Conservation (phyloP, 2,797 vertebrate species). For the Chrysocyon brachyurus region DNA sequence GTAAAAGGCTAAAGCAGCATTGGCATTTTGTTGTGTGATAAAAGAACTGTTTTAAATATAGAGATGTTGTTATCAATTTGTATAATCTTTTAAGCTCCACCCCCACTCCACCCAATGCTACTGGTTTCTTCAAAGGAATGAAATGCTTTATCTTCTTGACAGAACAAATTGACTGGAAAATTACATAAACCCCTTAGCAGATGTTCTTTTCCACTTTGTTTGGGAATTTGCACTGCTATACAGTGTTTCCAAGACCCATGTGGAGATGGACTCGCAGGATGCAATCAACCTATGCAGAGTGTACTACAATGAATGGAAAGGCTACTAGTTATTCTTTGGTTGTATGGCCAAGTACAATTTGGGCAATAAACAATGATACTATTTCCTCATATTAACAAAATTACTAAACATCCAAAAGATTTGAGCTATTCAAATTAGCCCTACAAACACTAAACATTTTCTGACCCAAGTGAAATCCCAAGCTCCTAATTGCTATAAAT, state of each 20-base stretch:
- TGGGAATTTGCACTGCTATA: slow-evolving; percentile 88
- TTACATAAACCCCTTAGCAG: slow-evolving; percentile 91
- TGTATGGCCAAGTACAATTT: neutral
- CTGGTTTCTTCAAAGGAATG: slow-evolving; percentile 89
- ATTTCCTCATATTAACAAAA: neutral
- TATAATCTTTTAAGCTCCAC: slow-evolving; percentile 83
- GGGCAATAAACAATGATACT: neutral
- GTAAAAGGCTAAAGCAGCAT: neutral
- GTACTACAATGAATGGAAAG: neutral
- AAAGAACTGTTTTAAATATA: slow-evolving; percentile 64
- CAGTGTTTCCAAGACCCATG: slow-evolving; percentile 85
- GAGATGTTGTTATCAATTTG: slow-evolving; percentile 76
- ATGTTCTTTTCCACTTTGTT: slow-evolving; percentile 91
- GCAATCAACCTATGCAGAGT: slow-evolving; percentile 71
- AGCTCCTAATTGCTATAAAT: slow-evolving; percentile 84
- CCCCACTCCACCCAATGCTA: slow-evolving; percentile 74
- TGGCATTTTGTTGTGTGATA: neutral
- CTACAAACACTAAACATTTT: slow-evolving; percentile 60
- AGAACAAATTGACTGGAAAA: slow-evolving; percentile 93
- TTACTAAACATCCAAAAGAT: neutral
- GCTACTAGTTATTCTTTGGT: slow-evolving; percentile 77
- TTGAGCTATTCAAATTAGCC: slow-evolving; percentile 76
- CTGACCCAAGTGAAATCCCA: slow-evolving; percentile 69
- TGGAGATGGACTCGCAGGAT: slow-evolving; percentile 81
- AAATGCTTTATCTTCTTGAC: slow-evolving; percentile 92